These are phyloP conservation scores for Bombus cullumanus DNA, from an alignment of 1,140 invertebrate species.

Conservation along the genomic window DNA sequence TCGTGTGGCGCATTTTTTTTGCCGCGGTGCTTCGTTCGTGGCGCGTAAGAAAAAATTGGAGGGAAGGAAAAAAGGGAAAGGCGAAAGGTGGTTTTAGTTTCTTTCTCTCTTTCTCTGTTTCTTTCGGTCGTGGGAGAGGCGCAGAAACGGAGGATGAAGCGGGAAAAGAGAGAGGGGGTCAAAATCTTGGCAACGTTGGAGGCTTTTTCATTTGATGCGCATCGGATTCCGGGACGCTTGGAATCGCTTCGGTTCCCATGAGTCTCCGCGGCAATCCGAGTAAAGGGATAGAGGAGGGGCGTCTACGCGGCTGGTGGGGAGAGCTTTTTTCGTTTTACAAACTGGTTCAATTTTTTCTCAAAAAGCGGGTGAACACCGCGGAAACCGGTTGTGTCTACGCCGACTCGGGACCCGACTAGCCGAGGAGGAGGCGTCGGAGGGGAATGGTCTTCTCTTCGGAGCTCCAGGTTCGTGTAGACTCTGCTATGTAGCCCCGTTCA, in stretches of 20 bases:
- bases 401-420: conserved; percentile 56
- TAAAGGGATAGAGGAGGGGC: conserved; percentile 48
- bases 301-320: conserved; percentile 62
- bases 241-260: conserved; percentile 74
- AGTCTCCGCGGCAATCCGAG: conserved; percentile 53
- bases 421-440: conserved; percentile 63
- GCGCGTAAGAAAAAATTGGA: not conserved
- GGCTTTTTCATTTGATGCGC: conserved; percentile 64
- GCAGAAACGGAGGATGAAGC: not conserved
- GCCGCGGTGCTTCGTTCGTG: not conserved
- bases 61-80: not conserved
- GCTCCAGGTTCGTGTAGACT: conserved; percentile 56
- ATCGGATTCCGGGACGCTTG: conserved; percentile 71
- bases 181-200: conserved; percentile 47
- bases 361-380: conserved; percentile 81
- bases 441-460: conserved; percentile 65
- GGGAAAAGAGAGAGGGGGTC: conserved; percentile 4
- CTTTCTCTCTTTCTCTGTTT: too few species aligned
- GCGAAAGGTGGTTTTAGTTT: not conserved
- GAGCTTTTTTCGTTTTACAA: conserved; percentile 82
- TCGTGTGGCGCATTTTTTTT: not conserved
- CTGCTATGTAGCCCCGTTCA: conserved; percentile 36
- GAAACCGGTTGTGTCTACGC: conserved; percentile 81
- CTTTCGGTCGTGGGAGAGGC: not conserved
- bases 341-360: conserved; percentile 83